Evolutionary conservation across 2,888 invertebrate genomes (phyloP).

Genomic region (Osmoderma eremita): DNA sequence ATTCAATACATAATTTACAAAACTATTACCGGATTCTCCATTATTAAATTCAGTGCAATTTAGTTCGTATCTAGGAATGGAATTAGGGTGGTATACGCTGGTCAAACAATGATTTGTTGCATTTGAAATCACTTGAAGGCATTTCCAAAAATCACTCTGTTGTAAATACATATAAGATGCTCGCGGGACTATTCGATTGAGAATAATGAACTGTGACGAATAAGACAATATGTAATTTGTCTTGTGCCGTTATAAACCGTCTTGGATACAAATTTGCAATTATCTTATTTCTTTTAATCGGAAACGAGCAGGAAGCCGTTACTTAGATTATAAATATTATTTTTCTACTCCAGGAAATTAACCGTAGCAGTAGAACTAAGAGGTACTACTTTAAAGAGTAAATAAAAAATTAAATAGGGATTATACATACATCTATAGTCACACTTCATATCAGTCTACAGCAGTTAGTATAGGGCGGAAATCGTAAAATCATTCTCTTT

Average conservation of each 20-base stretch:
- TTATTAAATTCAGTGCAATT: constrained; percentile 9
- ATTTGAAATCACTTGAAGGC: constrained; percentile 21
- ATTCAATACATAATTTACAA: constrained; percentile 9
- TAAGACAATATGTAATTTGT: constrained; percentile 26
- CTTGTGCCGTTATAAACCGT: constrained; percentile 7
- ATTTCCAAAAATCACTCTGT: constrained; percentile 33
- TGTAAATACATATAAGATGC: constrained; percentile 15
- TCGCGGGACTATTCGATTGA: constrained; percentile 22
- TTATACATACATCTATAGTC: no score
- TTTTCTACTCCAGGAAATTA: no score
- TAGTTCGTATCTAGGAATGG: not conserved
- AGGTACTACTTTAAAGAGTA: no score
- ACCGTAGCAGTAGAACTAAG: no score
- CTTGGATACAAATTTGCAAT: no score
- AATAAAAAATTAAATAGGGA: no score
- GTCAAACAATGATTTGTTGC: constrained; percentile 24
- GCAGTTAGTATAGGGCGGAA: no score
- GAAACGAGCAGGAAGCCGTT: constrained; percentile 3
- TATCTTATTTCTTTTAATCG: constrained; percentile 1
- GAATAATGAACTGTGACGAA: constrained; percentile 19
- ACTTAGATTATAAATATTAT: not conserved
- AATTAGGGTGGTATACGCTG: not conserved
- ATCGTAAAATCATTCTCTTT: no score
- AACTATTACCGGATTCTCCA: constrained; percentile 1
- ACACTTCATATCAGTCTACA: no score